Base-by-base conservation (phyloP, 2,797 vertebrate species). In the Micromesistius poutassou region DNA sequence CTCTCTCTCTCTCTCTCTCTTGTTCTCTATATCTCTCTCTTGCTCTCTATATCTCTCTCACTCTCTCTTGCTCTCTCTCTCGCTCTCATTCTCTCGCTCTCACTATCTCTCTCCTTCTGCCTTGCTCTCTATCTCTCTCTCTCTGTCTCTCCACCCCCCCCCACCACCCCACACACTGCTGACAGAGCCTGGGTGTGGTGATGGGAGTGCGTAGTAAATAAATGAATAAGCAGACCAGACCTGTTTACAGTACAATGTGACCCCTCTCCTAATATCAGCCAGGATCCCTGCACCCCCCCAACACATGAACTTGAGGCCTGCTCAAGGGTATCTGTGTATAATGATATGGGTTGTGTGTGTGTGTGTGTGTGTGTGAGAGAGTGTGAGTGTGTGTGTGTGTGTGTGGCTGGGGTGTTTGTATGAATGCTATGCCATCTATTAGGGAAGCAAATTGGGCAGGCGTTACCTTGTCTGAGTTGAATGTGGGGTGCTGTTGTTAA, bases 241-340 rank as follows among this genome's bases (percentile, higher is more conserved):
- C 81, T 89, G 89, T 92, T 93, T 91, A 91, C 88, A 90, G 89
- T 91, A 85, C 91, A 94, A 93, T 91, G 89, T 94, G 92, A 94
- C 93, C 93, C 90, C 90, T 91, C 88, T 87, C 83, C 89, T 90
- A 92, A 93, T 93, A 91, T 87, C 85, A 87, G 77, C 83, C 83
- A 79, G 82, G 77, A 86, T 91, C 84, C 84, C 83, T 89, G 81
- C 89, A 87, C 36, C 89, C 85, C 85, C 85, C 87, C 87, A 88
- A 72, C 79, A 28, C 74, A 88, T 93, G 92, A 93, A 93, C 93
- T 94, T 94, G 92, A 92, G 87, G 84, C 87, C 85, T 1, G 82
- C 90, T 92, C 92, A 94, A 95, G 93, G 93, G 90, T 92, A 92
- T 83, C 83, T 90, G 82, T 84, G 92, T 93, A 94, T 93, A 93